Percentiles rank a stretch among this genome's conserved stretches.
Evolutionary conservation across 2,888 invertebrate species (phyloP).

Genomic region (Leptopilina syphax): DNA sequence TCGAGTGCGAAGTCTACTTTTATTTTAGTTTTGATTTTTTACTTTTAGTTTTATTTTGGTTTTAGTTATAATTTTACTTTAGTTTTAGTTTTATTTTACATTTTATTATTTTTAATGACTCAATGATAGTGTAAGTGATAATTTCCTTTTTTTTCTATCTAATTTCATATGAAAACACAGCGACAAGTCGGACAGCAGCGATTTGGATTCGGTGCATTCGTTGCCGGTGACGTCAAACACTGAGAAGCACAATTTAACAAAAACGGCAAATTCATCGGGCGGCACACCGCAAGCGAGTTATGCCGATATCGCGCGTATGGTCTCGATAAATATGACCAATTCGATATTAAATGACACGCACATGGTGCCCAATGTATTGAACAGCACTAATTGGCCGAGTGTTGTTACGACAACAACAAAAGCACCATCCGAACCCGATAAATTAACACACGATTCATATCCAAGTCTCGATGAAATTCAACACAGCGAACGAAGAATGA

Average conservation of each 20-base stretch:
- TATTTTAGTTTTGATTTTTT: no score
- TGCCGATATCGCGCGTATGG: constrained; percentile 88
- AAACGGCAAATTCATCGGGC: constrained; percentile 72
- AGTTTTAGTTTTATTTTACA: no score
- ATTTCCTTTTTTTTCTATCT: no score
- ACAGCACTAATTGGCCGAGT: constrained; percentile 68
- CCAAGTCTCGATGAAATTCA: constrained; percentile 74
- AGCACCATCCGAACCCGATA: constrained; percentile 69
- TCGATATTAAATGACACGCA: constrained; percentile 69
- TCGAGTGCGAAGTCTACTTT: no score
- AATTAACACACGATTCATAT: constrained; percentile 72
- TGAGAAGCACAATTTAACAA: constrained; percentile 72
- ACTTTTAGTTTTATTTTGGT: no score
- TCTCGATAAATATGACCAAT: constrained; percentile 71
- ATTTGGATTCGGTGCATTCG: constrained; percentile 91
- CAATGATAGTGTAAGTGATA: no score
- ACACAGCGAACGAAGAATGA: constrained; percentile 66
- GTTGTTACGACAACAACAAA: constrained; percentile 62
- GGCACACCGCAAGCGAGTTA: constrained; percentile 83
- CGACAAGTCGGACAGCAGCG: constrained; percentile 91
- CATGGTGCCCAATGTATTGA: constrained; percentile 67
- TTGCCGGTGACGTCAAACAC: constrained; percentile 82
- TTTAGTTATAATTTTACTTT: no score
- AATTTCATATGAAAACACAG: constrained; percentile 56
- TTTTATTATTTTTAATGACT: no score